These are phyloP conservation scores for Oikopleura dioica DNA, from an alignment of 23 tunicate species.

Conservation along the genomic window DNA sequence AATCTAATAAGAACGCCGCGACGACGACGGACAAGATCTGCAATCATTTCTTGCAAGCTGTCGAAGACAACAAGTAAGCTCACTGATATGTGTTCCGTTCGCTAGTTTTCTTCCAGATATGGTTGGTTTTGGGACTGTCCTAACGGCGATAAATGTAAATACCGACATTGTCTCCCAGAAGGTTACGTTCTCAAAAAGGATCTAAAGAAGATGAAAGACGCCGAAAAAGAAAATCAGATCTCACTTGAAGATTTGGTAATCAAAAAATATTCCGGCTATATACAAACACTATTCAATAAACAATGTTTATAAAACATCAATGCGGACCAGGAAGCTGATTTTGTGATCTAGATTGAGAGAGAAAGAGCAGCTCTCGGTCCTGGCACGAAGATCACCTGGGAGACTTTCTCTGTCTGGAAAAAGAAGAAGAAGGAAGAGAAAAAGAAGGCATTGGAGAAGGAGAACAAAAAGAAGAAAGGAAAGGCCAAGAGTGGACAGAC, in stretches of 20 bases:
- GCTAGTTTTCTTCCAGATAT: no score
- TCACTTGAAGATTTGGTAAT: constrained; percentile 84
- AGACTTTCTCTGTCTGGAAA: constrained; percentile 69
- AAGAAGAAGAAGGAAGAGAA: constrained; percentile 63
- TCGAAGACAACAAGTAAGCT: constrained; percentile 3
- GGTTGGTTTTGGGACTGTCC: constrained; percentile 99
- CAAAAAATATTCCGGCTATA: no score
- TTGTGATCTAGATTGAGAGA: no score
- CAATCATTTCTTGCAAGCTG: not conserved
- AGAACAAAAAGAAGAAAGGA: constrained; percentile 40
- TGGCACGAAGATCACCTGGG: constrained; percentile 57
- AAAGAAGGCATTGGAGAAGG: constrained; percentile 24
- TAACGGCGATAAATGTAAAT: constrained; percentile 26
- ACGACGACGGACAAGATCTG: constrained; percentile 3
- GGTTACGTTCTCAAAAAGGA: constrained; percentile 72
- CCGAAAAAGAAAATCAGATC: constrained; percentile 31
- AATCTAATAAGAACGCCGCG: constrained; percentile 23
- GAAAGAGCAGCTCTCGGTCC: constrained; percentile 91
- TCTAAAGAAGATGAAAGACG: constrained; percentile 61
- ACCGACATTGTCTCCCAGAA: constrained; percentile 73
- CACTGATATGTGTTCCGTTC: not conserved
- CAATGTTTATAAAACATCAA: no score
- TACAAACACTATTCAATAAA: no score
- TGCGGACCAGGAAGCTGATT: no score
- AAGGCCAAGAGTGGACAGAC: constrained; percentile 15